Evolutionary conservation across 2,797 vertebrate genomes (phyloP).

Genomic region (Scolopax bukidnonensis): DNA sequence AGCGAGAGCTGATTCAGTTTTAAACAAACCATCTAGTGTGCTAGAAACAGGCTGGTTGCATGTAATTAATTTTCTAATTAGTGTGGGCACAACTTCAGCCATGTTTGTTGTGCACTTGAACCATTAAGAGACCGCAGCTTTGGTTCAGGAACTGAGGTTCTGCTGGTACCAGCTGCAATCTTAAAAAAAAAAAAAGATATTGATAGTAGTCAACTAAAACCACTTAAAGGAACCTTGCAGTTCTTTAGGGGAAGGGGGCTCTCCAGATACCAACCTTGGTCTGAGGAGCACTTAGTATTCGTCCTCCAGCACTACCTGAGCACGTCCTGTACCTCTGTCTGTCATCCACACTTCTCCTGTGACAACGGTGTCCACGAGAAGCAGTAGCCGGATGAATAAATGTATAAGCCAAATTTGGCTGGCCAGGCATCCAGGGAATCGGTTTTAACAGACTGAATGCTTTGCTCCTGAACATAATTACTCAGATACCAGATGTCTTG

Average conservation of each 20-base stretch:
- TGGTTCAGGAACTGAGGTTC: not conserved
- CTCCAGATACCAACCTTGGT: slow-evolving; percentile 32
- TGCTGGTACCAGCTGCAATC: not conserved
- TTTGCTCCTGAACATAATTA: slow-evolving; percentile 44
- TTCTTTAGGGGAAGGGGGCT: not conserved
- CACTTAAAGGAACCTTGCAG: not conserved
- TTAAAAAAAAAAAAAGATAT: not conserved
- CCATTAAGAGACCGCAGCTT: not conserved
- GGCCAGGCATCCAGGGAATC: not conserved
- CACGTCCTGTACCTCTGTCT: not conserved
- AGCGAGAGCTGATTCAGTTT: not conserved
- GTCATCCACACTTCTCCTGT: not conserved
- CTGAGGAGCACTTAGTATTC: not conserved
- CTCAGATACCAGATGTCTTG: not conserved
- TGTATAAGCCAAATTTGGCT: not conserved
- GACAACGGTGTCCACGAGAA: not conserved
- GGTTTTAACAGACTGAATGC: not conserved
- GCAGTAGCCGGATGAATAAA: not conserved
- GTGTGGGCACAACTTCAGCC: not conserved
- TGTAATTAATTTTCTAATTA: not conserved
- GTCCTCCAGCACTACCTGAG: not conserved
- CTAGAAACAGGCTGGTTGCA: not conserved
- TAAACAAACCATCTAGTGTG: not conserved
- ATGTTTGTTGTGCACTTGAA: accelerated
- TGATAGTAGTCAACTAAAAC: not conserved